Conservation (phyloP, 2,797 vertebrate genomes). For the Sebastes vulpes region DNA sequence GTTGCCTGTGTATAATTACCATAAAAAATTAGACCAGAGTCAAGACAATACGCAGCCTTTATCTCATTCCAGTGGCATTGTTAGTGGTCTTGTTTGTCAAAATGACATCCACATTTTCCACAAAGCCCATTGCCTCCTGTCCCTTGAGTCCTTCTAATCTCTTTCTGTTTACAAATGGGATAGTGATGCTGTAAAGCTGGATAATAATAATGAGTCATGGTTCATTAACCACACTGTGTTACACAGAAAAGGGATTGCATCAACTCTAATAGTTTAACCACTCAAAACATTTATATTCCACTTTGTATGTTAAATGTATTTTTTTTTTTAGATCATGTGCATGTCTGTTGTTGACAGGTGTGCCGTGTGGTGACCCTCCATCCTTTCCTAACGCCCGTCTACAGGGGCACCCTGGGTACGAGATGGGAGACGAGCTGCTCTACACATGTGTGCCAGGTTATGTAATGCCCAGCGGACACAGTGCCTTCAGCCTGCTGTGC, state of each 20-base stretch:
- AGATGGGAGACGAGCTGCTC: constrained; percentile 93
- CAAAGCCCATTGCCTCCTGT: constrained; percentile 11
- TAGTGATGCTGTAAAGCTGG: constrained; percentile 2
- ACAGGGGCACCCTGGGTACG: constrained; percentile 89
- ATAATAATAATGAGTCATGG: constrained; percentile 25
- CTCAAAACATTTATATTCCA: background rate
- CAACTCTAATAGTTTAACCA: background rate
- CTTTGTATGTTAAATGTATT: background rate
- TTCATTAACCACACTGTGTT: background rate
- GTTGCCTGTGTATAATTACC: background rate
- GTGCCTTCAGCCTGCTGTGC: constrained; percentile 92
- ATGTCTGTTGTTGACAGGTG: constrained; percentile 77
- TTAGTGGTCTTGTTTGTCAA: constrained; percentile 12
- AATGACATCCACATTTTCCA: constrained; percentile 26
- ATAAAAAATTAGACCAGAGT: background rate
- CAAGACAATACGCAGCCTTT: background rate
- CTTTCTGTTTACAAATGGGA: constrained; percentile 18
- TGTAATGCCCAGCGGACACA: constrained; percentile 83
- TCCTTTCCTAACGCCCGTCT: constrained; percentile 92
- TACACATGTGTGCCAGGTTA: constrained; percentile 90
- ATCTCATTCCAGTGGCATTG: constrained; percentile 14
- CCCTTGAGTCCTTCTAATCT: constrained; percentile 28
- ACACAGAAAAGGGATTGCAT: background rate
- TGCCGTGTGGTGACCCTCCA: constrained; percentile 92
- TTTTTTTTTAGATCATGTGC: background rate